Base-by-base conservation (phyloP, 92 coral and sea anemone genomes). In the Actinostola sp. region DNA sequence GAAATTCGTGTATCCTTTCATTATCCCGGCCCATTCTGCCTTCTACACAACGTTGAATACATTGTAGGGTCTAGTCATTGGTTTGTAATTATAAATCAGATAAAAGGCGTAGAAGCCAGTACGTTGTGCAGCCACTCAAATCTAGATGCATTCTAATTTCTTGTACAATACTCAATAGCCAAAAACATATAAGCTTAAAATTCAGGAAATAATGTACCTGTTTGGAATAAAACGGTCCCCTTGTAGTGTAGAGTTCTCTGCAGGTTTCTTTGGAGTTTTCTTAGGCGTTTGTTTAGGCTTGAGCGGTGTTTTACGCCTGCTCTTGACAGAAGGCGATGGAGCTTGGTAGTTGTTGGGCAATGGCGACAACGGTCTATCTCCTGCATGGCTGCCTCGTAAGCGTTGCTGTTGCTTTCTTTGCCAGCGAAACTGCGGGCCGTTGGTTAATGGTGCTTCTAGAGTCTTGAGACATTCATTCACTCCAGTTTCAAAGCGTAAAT, bases 221-320 rank as follows among this genome's bases (percentile, higher is more conserved):
- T 50, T 88, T 51, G 98, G 95, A 38, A 94, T 94, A 60, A 94
- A 94, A 42, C 97, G 89, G 69, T 94, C 98, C 6, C 97, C 96
- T 19, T 76, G 79, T 14, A 63, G 14, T 2, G 92, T 87, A 44
- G 89, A 73, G 30, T 85, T 65, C 24, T 84, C 64, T 58, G 77
- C 84, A 25, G 88, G 67, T 64, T 91, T 85, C 41, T 55, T 76
- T 0, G 97, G 89, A 1, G 97, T 77, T 68, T 94, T 91, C 54
- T 63, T 82, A 0, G 98, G 97, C 24, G 98, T 73, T 69, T 86
- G 90, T 35, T 54, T 71, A n/a, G 89, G 82, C 71, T 78, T 78
- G 14, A 54, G 74, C 15, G 88, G 90, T 16, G 90, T 75, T 52
- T 61, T 76, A 4, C 79, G 69, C 19, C 83, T 81, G 13, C 82